These are phyloP conservation scores for Ruditapes philippinarum DNA, from an alignment of 1,140 invertebrate species.

Conservation along the genomic window DNA sequence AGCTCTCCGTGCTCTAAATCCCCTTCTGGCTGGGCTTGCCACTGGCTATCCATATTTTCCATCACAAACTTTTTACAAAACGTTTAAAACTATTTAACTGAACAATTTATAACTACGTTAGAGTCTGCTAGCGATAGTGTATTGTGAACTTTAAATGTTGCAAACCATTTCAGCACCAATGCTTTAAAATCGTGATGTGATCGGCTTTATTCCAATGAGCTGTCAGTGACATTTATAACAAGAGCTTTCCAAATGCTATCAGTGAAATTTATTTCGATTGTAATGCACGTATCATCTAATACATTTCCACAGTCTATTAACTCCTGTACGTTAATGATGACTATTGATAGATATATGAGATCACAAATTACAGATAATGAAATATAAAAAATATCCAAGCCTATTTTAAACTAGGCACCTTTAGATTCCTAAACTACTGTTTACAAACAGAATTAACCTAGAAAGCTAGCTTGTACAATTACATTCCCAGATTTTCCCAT, in stretches of 20 bases:
- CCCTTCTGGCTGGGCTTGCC: slow-evolving; percentile 32
- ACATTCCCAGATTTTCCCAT: slow-evolving; percentile 24
- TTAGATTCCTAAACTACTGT: too few relatives aligned
- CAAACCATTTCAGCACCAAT: not conserved
- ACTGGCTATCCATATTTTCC: slow-evolving; percentile 26
- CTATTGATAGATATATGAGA: not conserved
- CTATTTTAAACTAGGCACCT: too few relatives aligned
- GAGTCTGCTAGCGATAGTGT: not conserved
- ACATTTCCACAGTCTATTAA: not conserved
- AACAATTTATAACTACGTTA: not conserved
- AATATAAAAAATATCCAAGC: too few relatives aligned
- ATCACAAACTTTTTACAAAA: not conserved
- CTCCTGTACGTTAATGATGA: not conserved
- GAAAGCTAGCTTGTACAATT: not conserved
- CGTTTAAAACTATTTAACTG: not conserved
- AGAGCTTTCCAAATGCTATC: not conserved
- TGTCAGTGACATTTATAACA: not conserved
- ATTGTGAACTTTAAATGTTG: not conserved
- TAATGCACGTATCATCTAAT: not conserved
- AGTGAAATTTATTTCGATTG: not conserved
- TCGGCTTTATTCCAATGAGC: not conserved
- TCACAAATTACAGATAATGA: not conserved
- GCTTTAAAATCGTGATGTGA: not conserved
- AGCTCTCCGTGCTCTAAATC: slow-evolving; percentile 41
- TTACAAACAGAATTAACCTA: not conserved